phyloP scores from a whole-genome alignment of 2,113 vertebrate species.

The Hypomesus transpacificus region DNA sequence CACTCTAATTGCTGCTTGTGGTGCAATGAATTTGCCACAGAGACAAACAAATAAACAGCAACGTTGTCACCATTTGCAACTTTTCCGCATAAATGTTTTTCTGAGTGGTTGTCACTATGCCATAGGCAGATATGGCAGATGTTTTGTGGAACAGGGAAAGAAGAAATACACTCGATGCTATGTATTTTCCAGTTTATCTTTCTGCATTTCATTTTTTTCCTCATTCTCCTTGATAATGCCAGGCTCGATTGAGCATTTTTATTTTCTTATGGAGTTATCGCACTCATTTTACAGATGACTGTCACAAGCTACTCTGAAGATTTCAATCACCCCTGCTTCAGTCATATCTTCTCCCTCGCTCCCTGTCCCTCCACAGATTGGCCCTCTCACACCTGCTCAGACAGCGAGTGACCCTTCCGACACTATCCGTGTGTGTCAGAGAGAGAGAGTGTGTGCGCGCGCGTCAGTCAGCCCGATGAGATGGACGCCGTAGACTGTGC shows the following conservation, averaged over 20 bases:
- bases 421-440: too few relatives aligned
- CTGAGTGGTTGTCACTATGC: too few relatives aligned
- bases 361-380: neutral
- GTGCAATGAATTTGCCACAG: slow-evolving; percentile 26
- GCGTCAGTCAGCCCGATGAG: too few relatives aligned
- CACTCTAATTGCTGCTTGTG: slow-evolving; percentile 41
- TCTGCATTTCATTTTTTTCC: too few relatives aligned
- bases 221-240: neutral
- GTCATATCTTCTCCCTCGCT: neutral
- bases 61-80: neutral
- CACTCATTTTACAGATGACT: neutral
- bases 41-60: slow-evolving; percentile 26
- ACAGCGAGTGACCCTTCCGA: neutral
- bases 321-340: neutral
- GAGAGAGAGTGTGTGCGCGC: too few relatives aligned
- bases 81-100: too few relatives aligned
- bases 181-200: too few relatives aligned
- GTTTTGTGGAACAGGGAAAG: too few relatives aligned
- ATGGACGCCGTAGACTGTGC: neutral
- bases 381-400: neutral
- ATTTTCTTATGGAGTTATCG: too few relatives aligned
- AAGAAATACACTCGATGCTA: too few relatives aligned
- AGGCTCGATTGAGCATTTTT: neutral
- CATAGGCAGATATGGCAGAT: too few relatives aligned
- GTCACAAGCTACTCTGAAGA: neutral